phyloP scores from a whole-genome alignment of 2,797 vertebrate species.

The Hydrolagus colliei region DNA sequence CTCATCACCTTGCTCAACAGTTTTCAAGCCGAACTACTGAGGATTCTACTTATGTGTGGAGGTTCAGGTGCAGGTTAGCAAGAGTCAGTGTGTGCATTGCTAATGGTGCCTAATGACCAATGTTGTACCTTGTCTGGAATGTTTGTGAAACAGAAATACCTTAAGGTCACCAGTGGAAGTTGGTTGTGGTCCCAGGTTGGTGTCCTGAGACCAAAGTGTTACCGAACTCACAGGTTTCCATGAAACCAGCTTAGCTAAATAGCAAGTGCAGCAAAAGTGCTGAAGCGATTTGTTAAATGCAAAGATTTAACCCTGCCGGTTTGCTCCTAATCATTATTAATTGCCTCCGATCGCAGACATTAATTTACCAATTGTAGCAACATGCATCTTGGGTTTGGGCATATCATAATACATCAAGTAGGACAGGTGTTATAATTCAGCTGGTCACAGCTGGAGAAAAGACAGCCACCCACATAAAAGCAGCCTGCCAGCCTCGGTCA shows the following conservation, averaged over 20 bases:
- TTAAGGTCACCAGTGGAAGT: neutral
- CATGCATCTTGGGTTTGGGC: conserved; percentile 66
- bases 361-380: conserved; percentile 73
- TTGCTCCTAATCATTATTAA: conserved; percentile 72
- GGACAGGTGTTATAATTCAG: conserved; percentile 77
- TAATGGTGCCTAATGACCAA: neutral
- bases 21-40: neutral
- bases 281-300: conserved; percentile 69
- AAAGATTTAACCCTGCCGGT: conserved; percentile 67
- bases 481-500: conserved; percentile 64
- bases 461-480: conserved; percentile 71
- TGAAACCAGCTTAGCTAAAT: conserved; percentile 46
- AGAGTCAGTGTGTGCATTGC: neutral
- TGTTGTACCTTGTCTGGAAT: neutral
- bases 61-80: neutral
- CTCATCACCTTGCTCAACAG: neutral
- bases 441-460: conserved; percentile 70
- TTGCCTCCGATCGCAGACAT: conserved; percentile 66
- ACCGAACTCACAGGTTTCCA: conserved; percentile 47
- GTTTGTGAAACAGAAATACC: neutral
- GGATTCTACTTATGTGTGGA: too few species aligned
- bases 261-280: conserved; percentile 52
- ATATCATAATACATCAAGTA: conserved; percentile 70
- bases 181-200: neutral
- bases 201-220: neutral